Conservation (phyloP, 2,113 vertebrate species). For the Nycticorax nycticorax region DNA sequence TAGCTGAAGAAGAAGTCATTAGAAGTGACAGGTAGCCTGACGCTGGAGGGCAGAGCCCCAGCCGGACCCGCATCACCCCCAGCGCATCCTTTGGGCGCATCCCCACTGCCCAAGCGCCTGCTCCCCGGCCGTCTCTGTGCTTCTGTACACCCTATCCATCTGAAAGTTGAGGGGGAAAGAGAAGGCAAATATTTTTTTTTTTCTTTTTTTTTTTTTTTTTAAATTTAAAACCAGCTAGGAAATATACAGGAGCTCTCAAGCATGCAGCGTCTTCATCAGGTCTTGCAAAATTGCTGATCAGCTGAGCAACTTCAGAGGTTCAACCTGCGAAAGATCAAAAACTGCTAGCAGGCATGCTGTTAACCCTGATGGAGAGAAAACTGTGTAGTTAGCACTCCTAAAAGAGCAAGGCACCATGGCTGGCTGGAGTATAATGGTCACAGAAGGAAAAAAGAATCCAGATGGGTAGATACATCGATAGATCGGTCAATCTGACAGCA, state of each 20-base stretch:
- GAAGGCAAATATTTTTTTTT: neutral
- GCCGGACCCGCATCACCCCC: neutral
- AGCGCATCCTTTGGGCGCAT: neutral
- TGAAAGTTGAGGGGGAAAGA: neutral
- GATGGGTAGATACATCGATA: neutral
- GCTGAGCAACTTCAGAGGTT: neutral
- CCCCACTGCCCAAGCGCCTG: fast-evolving
- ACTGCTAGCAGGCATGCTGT: neutral
- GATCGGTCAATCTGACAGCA: neutral
- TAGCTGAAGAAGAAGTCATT: slow-evolving; percentile 67
- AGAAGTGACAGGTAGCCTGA: slow-evolving; percentile 71
- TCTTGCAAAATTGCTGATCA: neutral
- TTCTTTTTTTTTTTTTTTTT: neutral
- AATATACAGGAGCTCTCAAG: neutral
- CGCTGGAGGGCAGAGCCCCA: slow-evolving; percentile 53
- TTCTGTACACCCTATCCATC: fast-evolving
- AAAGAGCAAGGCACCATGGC: neutral
- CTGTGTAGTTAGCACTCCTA: neutral
- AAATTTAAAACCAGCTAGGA: neutral
- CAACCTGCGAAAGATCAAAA: neutral
- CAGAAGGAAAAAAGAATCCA: neutral
- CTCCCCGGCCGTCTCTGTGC: fast-evolving
- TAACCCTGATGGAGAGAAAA: neutral
- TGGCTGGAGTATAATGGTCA: neutral
- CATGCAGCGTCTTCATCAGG: neutral